A percentile compares a stretch with the other conserved stretches of the same genome.
These are phyloP conservation scores for Conomelus anceps DNA, from an alignment of 2,888 invertebrate species.

Conservation along the genomic window DNA sequence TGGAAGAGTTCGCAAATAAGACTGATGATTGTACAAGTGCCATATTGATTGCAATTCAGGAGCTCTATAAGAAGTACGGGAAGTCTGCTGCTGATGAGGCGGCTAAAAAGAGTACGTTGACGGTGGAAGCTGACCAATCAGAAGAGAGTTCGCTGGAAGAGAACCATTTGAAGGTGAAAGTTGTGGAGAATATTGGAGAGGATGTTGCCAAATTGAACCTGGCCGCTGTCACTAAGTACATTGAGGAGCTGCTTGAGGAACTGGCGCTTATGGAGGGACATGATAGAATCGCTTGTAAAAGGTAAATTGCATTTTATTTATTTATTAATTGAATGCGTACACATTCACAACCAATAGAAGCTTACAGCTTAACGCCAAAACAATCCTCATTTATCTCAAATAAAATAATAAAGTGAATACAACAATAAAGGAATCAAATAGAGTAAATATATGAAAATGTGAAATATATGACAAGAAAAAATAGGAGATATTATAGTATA, in stretches of 20 bases:
- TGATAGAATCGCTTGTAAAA: slow-evolving; percentile 30
- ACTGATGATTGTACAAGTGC: slow-evolving; percentile 47
- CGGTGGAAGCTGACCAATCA: slow-evolving; percentile 36
- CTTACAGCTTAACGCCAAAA: too few species aligned
- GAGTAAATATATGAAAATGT: too few species aligned
- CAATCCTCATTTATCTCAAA: too few species aligned
- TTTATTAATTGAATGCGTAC: background rate
- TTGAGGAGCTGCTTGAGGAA: slow-evolving; percentile 17
- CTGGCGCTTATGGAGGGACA: slow-evolving; percentile 37
- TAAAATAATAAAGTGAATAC: too few species aligned
- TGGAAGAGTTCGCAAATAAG: slow-evolving; percentile 35
- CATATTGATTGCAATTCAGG: slow-evolving; percentile 52
- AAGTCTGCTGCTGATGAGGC: slow-evolving; percentile 12
- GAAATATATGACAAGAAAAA: too few species aligned
- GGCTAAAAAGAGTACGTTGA: slow-evolving; percentile 26
- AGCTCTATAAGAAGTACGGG: slow-evolving; percentile 48
- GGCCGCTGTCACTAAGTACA: slow-evolving; percentile 38
- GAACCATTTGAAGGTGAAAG: slow-evolving; percentile 58
- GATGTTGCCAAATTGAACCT: slow-evolving; percentile 57
- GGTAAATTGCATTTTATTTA: slow-evolving; percentile 16
- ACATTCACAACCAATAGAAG: too few species aligned
- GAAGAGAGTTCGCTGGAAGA: slow-evolving; percentile 45
- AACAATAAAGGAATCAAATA: too few species aligned
- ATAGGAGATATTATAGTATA: too few species aligned
- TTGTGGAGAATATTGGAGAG: slow-evolving; percentile 54